Percentiles rank a stretch among this genome's conserved stretches.
Evolutionary conservation across 2,113 vertebrate genomes (phyloP).

Genomic region (Gasterosteus nipponicus): DNA sequence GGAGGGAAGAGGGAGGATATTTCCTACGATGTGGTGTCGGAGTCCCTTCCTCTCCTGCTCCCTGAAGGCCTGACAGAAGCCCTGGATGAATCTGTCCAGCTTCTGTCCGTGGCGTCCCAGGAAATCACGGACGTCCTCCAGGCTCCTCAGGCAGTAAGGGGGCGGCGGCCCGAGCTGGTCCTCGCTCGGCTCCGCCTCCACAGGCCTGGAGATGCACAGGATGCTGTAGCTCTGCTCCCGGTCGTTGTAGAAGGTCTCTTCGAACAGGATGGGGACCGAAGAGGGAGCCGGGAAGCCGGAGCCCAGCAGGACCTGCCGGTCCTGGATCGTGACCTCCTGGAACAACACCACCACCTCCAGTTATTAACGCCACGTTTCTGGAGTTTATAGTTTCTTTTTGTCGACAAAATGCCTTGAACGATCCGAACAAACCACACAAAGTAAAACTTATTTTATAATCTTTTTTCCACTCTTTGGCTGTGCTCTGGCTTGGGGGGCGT

Average conservation of each 20-base stretch:
- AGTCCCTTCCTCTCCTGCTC: conserved; percentile 93
- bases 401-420: too few species aligned
- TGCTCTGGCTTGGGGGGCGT: too few species aligned
- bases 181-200: conserved; percentile 83
- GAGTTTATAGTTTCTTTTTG: too few species aligned
- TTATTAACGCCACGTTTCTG: too few species aligned
- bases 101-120: conserved; percentile 89
- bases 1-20: neutral
- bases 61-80: conserved; percentile 87
- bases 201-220: conserved; percentile 88
- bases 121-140: conserved; percentile 91
- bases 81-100: conserved; percentile 87
- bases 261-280: conserved; percentile 91
- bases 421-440: too few species aligned
- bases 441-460: too few species aligned
- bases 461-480: too few species aligned
- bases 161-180: conserved; percentile 72
- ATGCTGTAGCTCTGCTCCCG: conserved; percentile 96
- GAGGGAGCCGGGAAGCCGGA: conserved; percentile 80
- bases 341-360: conserved; percentile 29
- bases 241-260: conserved; percentile 98
- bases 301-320: conserved; percentile 88
- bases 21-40: conserved; percentile 91
- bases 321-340: conserved; percentile 90
- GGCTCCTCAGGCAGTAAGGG: conserved; percentile 86